Base-by-base conservation (phyloP, 2,888 invertebrate species). In the Hemaris fuciformis region DNA sequence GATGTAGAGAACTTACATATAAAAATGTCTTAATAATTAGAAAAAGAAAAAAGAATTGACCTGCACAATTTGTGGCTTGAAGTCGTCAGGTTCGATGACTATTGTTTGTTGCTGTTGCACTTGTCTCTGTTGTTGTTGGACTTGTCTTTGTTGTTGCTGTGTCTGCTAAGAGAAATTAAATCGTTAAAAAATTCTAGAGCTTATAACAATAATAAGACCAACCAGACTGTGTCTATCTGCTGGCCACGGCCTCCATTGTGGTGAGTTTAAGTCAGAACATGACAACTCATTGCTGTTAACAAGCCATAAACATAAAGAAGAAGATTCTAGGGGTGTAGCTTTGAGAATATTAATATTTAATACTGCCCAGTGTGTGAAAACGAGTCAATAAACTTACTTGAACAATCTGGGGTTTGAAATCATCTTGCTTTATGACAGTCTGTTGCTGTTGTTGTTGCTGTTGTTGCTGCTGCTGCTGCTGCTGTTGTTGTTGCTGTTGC, bases 371-470 rank as follows among this genome's bases (percentile, higher is more conserved):
- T n/a, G n/a, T 64, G 34, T 57, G 57, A 6, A 43, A 60, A 25
- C 18, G 38, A 53, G 41, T 45, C 13, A 3, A 53, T 43, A 23
- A 38, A 58, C 64, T 73, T 70, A 94, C 94, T 91, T 94, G 94
- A 81, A 92, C 88, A 69, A 92, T 92, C 75, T 91, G 91, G 1
- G 92, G 92, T 73, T 93, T 93, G 66, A 92, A 91, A 63, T 94
- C 84, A 68, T 93, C 85, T 78, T 93, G 75, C 83, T 93, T 88
- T 76, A 91, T 92, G 76, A 93, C 92, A 79, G 93, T 90, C 46
- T 86, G 88, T 23, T 91, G 91, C 2, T 91, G 85, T 1, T 53
- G 20, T n/a, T n/a, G n/a, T n/a, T n/a, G n/a, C n/a, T n/a, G n/a
- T n/a, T n/a, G n/a, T n/a, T n/a, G n/a, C n/a, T n/a, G 45, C 23